Base-by-base conservation (phyloP, 2,888 invertebrate species). In the Drosophila mayaguana region DNA sequence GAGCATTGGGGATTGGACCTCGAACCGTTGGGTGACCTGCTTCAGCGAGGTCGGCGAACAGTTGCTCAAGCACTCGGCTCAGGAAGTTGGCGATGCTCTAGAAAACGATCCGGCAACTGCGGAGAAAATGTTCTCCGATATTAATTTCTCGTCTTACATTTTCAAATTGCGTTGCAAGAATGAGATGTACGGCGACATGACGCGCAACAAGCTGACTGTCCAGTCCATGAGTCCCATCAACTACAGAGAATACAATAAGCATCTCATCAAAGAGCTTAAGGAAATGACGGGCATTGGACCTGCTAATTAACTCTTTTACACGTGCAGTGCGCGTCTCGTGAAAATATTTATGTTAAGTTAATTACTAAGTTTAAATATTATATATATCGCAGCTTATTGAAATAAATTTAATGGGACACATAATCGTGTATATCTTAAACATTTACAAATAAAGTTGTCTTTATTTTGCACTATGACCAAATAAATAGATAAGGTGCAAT, bases 111-210 rank as follows among this genome's bases (percentile, higher is more conserved):
- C 95, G 67, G 94, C 95, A 1, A 94, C 93, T 7, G 96, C 95
- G 90, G 94, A 95, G 91, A 93, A 95, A 56, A 94, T 96, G 63
- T 96, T 98, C 83, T 94, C 95, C 28, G 94, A 95, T 8, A 95
- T 96, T 34, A 95, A 95, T 81, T 98, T 99, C 92, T 96, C 95
- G 89, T 95, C 95, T 0, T 97, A 95, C 90, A 94, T 96, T 36
- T 97, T 98, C 91, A 97, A 96, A 92, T 94, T 98, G 81, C 94
- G 98, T 65, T 96, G 97, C 38, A 98, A 97, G 93, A 95, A 97
- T 93, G 99, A 99, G 93, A 96, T 95, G 14, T 99, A 96, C 92
- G 98, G 97, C 92, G 92, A 93, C 65, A 88, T 88, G 80, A 82
- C 85, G 25, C 95, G 97, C 48, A 93, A 97, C 76, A 98, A 97